Evolutionary conservation across 1,140 invertebrate genomes (phyloP), one percentile per base, ranked within the genome.

Genomic region (Plodia interpunctella): DNA sequence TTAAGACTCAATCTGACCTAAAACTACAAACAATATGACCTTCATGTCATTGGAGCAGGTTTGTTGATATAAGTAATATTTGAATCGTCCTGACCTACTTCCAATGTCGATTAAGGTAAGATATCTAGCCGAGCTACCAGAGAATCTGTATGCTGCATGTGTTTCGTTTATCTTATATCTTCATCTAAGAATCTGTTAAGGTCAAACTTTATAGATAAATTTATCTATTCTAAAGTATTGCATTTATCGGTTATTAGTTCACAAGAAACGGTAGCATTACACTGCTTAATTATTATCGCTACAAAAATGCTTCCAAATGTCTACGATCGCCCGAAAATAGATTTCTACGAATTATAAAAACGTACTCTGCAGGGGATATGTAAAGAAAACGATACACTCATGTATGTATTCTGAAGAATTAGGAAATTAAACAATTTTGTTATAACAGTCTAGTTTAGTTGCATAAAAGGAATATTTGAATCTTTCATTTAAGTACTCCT

Each of bases 1-100:
- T 59, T 50, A 25, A 21, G 19, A 25, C 15, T 55, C 50, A 64
- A 64, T 62, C 54, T 70, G 68, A 66, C 68, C 68, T 70, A 55
- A 66, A 57, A 60, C 60, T 57, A 57, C 11, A 49, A 52, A 32
- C 30, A 61, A 57, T 52, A 55, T 50, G 62, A 60, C 62, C 62
- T 61, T 59, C 49, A 57, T 54, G 55, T 63, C 61, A 57, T 55
- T 59, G 32, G 35, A 57, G 55, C 67, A 59, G 56, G 65, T 66
- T 64, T 57, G 25, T 60, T 59, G 57, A 63, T 60, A 55, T 60
- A 35, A 60, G 59, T 20, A 61, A 28, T 13, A 30, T 54, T 54
- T 15, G 13, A 65, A 65, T 44, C n/a, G 13, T 15, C 38, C 38
- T 61, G 61, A 65, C 60, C 60, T 62, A 66, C 57, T 56, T 59